Base-by-base conservation (phyloP, 2,113 vertebrate genomes). In the Thalassoma bifasciatum region DNA sequence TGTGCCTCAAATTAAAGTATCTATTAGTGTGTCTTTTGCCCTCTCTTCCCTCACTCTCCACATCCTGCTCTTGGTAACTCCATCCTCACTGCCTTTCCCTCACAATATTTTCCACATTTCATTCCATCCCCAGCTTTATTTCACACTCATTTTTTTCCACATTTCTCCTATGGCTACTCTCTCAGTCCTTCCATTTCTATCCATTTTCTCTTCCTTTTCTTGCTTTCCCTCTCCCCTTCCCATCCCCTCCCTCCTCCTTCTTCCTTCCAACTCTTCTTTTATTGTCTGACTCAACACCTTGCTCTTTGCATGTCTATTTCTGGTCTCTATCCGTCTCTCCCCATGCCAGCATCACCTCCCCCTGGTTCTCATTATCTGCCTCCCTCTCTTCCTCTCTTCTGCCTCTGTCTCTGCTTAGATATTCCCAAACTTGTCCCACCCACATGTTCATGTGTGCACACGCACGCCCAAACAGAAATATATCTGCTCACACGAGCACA, bases 301-400 rank as follows among this genome's bases (percentile, higher is more conserved):
- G 85, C 82, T 85, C 85, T 92, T 91, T 93, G 88, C 91, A 91
- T 93, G 89, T 93, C 94, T 94, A 93, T 94, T 94, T 94, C 87
- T 89, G 89, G 90, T 84, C 84, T 91, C 92, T 77, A 82, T 92
- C 81, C 92, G 82, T 81, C 84, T 91, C 93, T 87, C 91, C 83
- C 88, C 89, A 86, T 83, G 88, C 90, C 86, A 89, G 85, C 91
- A 79, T 89, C 92, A 86, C 91, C 91, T 90, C 92, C 89, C 80
- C 91, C 88, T 89, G 91, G 85, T 93, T 91, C 92, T 94, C 93
- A 92, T 93, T 93, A 93, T 92, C 81, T 46, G 62, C 81, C 82
- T 90, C 86, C 77, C 71, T 87, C 75, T 83, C 70, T 86, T 72
- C 60, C 72, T 75, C 67, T 77, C 77, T 60, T 75, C 67, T 62